Conservation (phyloP, 1,140 invertebrate species). For the Phenacoccus solenopsis region DNA sequence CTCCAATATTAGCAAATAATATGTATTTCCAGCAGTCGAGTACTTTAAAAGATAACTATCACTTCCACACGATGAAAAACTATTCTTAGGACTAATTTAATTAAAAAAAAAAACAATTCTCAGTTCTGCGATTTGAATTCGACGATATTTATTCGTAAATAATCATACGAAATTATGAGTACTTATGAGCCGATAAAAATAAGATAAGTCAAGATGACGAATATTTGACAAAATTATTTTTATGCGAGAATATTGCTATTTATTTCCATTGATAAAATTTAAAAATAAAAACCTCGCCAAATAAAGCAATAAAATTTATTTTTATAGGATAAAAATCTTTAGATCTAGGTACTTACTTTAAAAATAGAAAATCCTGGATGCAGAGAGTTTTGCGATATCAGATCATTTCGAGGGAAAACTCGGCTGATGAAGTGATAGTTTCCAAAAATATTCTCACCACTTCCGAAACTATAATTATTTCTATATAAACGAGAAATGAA, state of each 20-base stretch:
- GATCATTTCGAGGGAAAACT: constrained; percentile 5
- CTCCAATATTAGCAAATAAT: too few relatives aligned
- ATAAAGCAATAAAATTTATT: not conserved
- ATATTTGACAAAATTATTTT: not conserved
- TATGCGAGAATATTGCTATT: not conserved
- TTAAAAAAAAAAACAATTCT: too few relatives aligned
- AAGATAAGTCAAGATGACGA: not conserved
- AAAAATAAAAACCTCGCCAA: not conserved
- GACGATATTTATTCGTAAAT: too few relatives aligned
- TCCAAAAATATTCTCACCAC: not conserved
- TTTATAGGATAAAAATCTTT: not conserved
- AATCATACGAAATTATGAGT: too few relatives aligned
- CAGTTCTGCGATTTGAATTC: too few relatives aligned
- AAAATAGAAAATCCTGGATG: constrained; percentile 11
- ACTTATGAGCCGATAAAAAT: too few relatives aligned
- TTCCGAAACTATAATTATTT: not conserved
- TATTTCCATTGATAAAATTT: not conserved
- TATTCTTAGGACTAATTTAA: too few relatives aligned
- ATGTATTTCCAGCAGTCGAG: too few relatives aligned
- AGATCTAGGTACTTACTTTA: not conserved
- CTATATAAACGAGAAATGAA: not conserved
- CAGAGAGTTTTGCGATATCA: not conserved
- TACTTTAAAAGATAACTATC: too few relatives aligned
- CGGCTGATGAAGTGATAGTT: not conserved
- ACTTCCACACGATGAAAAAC: too few relatives aligned